These are phyloP conservation scores for Cybosia mesomella DNA, from an alignment of 2,888 invertebrate genomes.

Conservation along the genomic window DNA sequence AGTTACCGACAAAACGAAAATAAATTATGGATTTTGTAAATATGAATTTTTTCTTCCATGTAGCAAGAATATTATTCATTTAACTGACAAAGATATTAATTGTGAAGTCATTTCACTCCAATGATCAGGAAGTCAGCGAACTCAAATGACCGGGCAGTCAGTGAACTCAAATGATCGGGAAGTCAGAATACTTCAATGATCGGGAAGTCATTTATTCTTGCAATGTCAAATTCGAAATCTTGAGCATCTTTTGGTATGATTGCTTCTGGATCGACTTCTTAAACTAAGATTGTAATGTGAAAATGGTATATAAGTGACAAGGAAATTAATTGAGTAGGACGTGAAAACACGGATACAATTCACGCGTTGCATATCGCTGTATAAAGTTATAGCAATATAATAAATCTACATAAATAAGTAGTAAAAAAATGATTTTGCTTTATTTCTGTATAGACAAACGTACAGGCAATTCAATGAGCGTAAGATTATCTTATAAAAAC, in stretches of 20 bases:
- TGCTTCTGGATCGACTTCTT: not conserved
- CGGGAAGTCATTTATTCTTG: too few species aligned
- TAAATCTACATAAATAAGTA: constrained; percentile 14
- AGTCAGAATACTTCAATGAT: too few species aligned
- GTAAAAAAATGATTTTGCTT: constrained; percentile 39
- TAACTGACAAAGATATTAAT: too few species aligned
- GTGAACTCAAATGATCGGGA: too few species aligned
- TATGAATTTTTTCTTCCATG: too few species aligned
- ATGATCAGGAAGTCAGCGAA: too few species aligned
- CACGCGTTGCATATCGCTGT: not conserved
- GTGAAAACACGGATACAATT: not conserved
- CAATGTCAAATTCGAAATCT: too few species aligned
- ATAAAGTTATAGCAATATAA: too few species aligned
- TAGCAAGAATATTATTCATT: too few species aligned
- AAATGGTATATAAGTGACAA: not conserved
- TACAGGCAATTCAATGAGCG: constrained; percentile 40
- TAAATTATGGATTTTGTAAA: constrained; percentile 9
- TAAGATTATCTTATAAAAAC: constrained; percentile 43
- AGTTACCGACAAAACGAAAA: constrained; percentile 26
- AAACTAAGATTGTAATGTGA: not conserved
- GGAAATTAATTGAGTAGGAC: not conserved
- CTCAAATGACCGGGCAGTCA: not conserved
- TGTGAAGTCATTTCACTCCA: too few species aligned
- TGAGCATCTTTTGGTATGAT: not conserved
- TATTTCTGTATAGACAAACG: constrained; percentile 35